Conservation (phyloP, 2,113 vertebrate species). For the Pachypanchax playfairii region DNA sequence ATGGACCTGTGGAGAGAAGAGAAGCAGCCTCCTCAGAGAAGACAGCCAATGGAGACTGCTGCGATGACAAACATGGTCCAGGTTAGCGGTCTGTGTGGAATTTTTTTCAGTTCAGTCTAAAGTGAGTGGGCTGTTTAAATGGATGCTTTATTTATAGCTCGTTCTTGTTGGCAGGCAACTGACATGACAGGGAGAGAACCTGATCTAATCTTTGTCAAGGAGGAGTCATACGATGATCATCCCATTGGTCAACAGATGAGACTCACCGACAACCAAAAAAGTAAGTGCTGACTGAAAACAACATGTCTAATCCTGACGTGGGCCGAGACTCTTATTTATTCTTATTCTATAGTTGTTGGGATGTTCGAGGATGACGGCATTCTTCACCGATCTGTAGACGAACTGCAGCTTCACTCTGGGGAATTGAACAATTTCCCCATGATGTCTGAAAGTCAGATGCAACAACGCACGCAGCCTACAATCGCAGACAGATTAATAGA, state of each 20-base stretch:
- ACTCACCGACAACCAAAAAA: slow-evolving; percentile 55
- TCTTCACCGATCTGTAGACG: slow-evolving; percentile 56
- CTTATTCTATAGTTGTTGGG: slow-evolving; percentile 50
- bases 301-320: background rate
- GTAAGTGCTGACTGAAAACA: slow-evolving; percentile 36
- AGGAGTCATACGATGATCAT: slow-evolving; percentile 77
- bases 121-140: background rate
- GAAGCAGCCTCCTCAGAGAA: slow-evolving; percentile 43
- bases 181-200: slow-evolving; percentile 72
- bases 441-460: slow-evolving; percentile 45
- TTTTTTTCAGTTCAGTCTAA: background rate
- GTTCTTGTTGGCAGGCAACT: slow-evolving; percentile 54
- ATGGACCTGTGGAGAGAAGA: slow-evolving; percentile 80
- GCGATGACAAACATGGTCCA: slow-evolving; percentile 56
- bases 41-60: slow-evolving; percentile 38
- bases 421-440: slow-evolving; percentile 63
- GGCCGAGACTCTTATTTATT: slow-evolving; percentile 7
- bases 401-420: slow-evolving; percentile 61
- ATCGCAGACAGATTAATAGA: slow-evolving; percentile 72
- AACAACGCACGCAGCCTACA: slow-evolving; percentile 48
- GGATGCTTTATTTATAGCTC: background rate
- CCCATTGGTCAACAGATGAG: slow-evolving; percentile 66
- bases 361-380: slow-evolving; percentile 59
- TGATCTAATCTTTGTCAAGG: slow-evolving; percentile 78
- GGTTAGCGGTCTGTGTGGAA: slow-evolving; percentile 21